Percentiles rank a stretch among this genome's conserved stretches.
phyloP scores from a whole-genome alignment of 2,888 invertebrate genomes.

The Trichogramma dendrolimi region DNA sequence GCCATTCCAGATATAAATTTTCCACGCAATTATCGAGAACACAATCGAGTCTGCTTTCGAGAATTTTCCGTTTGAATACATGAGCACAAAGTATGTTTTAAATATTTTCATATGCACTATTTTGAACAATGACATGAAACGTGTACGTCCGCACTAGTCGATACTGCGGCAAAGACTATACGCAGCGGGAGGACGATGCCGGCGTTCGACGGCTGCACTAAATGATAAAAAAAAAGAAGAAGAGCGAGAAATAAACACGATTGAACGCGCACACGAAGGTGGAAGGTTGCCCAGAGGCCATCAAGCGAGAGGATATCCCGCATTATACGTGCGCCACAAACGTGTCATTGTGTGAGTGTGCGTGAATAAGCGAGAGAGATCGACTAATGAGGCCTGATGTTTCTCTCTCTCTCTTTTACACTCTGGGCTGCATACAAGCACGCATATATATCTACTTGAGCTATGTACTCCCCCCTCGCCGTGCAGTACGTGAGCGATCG shows the following conservation, averaged over 20 bases:
- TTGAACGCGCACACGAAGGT: neutral
- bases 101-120: too few species aligned
- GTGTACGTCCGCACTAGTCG: too few species aligned
- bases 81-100: too few species aligned
- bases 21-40: too few species aligned
- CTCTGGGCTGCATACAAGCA: neutral
- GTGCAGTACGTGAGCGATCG: neutral
- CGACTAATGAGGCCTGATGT: neutral
- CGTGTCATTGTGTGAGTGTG: constrained; percentile 28
- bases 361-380: constrained; percentile 3
- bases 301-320: constrained; percentile 38
- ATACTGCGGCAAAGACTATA: neutral
- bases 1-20: too few species aligned
- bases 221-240: neutral
- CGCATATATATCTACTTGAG: too few species aligned
- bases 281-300: constrained; percentile 8
- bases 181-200: constrained; percentile 4
- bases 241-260: constrained; percentile 8
- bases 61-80: too few species aligned
- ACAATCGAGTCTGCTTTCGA: too few species aligned
- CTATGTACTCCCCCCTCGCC: neutral
- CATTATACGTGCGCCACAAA: constrained; percentile 33
- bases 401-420: neutral
- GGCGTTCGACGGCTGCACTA: constrained; percentile 6
- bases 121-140: too few species aligned